Percentiles rank a stretch among this genome's conserved stretches.
These are phyloP conservation scores for Temnothorax longispinosus DNA, from an alignment of 1,140 invertebrate genomes.

Conservation along the genomic window DNA sequence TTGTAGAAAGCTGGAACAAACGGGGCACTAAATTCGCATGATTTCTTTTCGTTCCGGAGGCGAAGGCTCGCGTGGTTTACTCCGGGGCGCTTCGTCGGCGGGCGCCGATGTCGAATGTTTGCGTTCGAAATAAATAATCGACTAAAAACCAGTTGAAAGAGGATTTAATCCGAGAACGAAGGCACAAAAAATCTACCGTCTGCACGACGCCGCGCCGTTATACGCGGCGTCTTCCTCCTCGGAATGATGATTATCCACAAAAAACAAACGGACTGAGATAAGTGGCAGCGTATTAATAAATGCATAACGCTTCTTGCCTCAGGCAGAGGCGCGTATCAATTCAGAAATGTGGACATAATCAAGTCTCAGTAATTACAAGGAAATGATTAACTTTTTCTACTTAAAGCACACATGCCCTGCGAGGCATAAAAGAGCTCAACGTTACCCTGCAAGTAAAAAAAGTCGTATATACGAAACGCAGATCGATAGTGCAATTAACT, in stretches of 20 bases:
- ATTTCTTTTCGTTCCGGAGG: constrained; percentile 64
- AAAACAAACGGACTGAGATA: not conserved
- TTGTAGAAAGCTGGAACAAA: constrained; percentile 64
- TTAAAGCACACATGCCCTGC: not conserved
- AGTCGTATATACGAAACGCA: not conserved
- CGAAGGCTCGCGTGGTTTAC: constrained; percentile 46
- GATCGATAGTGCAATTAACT: constrained; percentile 36
- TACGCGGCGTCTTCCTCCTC: not conserved
- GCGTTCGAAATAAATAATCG: not conserved
- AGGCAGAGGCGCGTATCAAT: constrained; percentile 1
- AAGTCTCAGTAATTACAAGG: constrained; percentile 30
- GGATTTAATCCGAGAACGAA: constrained; percentile 24
- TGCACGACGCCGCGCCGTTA: not conserved
- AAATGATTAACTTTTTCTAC: constrained; percentile 9
- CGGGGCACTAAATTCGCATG: constrained; percentile 68
- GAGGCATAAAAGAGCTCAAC: not conserved
- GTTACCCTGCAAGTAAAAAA: not conserved
- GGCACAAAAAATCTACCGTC: not conserved
- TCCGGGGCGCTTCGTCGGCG: constrained; percentile 59
- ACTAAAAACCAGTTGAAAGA: constrained; percentile 22
- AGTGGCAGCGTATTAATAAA: constrained; percentile 37
- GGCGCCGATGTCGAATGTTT: constrained; percentile 50
- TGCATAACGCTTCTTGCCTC: not conserved
- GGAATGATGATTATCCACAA: not conserved
- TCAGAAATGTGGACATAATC: constrained; percentile 37